Evolutionary conservation across 2,888 invertebrate species (phyloP).

Genomic region (Glaucopsyche alexis): DNA sequence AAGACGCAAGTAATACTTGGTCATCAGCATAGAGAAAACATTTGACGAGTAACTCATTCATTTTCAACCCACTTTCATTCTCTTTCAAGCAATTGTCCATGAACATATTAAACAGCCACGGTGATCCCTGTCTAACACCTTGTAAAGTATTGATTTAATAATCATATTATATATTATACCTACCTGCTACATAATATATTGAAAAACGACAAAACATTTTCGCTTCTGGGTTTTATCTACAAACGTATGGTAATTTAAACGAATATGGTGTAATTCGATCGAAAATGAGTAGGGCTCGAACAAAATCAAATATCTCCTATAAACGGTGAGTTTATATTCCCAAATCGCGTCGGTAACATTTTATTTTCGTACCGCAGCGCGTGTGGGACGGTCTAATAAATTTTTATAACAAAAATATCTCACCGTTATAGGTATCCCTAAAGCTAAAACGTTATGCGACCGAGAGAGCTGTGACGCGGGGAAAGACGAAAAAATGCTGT

Average conservation of each 20-base stretch:
- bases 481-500: too few relatives aligned
- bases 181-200: too few relatives aligned
- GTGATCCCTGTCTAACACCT: too few relatives aligned
- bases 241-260: slow-evolving; percentile 17
- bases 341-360: slow-evolving; percentile 11
- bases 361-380: slow-evolving; percentile 21
- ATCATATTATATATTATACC: too few relatives aligned
- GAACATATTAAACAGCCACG: too few relatives aligned
- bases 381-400: slow-evolving; percentile 12
- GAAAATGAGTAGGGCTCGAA: slow-evolving; percentile 11
- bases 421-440: slow-evolving; percentile 20
- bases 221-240: neutral
- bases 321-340: slow-evolving; percentile 3
- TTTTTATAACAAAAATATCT: slow-evolving; percentile 23
- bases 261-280: neutral
- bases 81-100: too few relatives aligned
- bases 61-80: too few relatives aligned
- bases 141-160: too few relatives aligned
- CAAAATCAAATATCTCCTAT: slow-evolving; percentile 15
- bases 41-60: too few relatives aligned
- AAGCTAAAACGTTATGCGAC: neutral
- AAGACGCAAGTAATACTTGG: too few relatives aligned
- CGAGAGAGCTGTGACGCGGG: neutral
- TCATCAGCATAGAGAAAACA: too few relatives aligned
- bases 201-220: neutral